Evolutionary conservation across 2,797 vertebrate genomes (phyloP).

Genomic region (Eulemur albifrons): DNA sequence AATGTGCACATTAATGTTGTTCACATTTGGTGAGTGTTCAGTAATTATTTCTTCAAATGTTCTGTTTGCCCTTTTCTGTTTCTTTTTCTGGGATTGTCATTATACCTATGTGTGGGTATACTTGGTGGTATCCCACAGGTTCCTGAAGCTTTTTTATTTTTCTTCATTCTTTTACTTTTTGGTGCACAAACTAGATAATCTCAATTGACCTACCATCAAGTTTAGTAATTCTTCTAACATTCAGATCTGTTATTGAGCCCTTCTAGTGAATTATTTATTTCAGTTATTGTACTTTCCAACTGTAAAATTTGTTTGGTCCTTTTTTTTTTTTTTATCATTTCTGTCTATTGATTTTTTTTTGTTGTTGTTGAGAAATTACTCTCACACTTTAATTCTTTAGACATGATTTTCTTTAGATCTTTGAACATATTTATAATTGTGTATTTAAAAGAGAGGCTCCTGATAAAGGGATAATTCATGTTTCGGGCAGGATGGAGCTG

Average conservation of each 20-base stretch:
- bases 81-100: neutral
- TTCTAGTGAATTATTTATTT: neutral
- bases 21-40: neutral
- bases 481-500: neutral
- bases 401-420: neutral
- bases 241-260: neutral
- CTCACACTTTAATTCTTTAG: neutral
- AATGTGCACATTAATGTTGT: conserved; percentile 1
- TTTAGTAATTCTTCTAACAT: neutral
- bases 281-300: neutral
- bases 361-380: neutral
- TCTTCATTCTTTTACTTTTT: neutral
- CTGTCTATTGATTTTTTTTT: neutral
- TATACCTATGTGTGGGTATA: neutral
- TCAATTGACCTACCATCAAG: neutral
- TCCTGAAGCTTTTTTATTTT: neutral
- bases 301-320: neutral
- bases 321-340: neutral
- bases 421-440: neutral
- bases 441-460: neutral
- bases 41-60: neutral
- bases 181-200: neutral
- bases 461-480: neutral
- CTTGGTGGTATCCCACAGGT: neutral
- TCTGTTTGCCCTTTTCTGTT: neutral